These are phyloP conservation scores for Abrostola tripartita DNA, from an alignment of 2,888 invertebrate species.

Conservation along the genomic window DNA sequence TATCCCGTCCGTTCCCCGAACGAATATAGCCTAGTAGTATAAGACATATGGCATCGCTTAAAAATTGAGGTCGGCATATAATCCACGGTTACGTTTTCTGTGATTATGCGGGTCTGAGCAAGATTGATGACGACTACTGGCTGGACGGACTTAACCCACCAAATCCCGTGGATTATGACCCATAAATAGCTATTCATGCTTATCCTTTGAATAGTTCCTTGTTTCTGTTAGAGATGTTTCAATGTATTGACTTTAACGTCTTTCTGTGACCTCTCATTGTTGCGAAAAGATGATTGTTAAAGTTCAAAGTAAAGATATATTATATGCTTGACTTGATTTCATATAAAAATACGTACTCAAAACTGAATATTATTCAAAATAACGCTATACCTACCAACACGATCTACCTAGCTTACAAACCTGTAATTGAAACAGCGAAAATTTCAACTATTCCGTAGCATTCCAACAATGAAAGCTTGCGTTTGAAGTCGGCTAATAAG, in stretches of 20 bases:
- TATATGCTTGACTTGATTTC: no score
- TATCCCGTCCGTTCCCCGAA: constrained; percentile 35
- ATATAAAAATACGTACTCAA: no score
- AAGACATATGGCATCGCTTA: constrained; percentile 70
- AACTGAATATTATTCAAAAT: background rate
- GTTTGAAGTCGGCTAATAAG: constrained; percentile 42
- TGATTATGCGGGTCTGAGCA: constrained; percentile 85
- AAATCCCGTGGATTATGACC: constrained; percentile 79
- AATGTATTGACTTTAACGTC: background rate
- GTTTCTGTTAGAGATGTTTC: constrained; percentile 22
- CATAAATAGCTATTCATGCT: constrained; percentile 78
- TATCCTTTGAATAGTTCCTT: constrained; percentile 59
- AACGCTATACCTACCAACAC: background rate
- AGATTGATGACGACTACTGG: constrained; percentile 81
- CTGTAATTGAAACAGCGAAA: constrained; percentile 1
- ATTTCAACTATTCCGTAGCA: constrained; percentile 2
- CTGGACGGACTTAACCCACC: constrained; percentile 69
- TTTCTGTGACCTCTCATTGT: background rate
- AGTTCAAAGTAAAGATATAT: no score
- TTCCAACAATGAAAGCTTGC: constrained; percentile 14
- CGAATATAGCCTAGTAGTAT: constrained; percentile 23
- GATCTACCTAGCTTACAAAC: background rate
- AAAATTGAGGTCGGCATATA: constrained; percentile 79
- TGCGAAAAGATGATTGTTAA: no score
- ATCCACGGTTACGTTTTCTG: constrained; percentile 80